Evolutionary conservation across 2,113 vertebrate species (phyloP).

Genomic region (Carettochelys insculpta): DNA sequence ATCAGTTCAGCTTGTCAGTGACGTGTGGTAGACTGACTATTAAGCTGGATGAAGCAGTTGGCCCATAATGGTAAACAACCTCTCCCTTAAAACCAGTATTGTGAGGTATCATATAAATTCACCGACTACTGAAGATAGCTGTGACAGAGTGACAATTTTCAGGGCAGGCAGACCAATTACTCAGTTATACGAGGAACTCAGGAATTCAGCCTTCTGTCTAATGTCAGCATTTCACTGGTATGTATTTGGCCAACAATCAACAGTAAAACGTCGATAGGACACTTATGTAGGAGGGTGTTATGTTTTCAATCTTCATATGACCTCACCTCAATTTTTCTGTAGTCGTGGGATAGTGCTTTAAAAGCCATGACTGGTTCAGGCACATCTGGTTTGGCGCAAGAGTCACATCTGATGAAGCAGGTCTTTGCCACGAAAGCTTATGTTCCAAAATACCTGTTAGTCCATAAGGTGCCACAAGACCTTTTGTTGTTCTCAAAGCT

Average conservation of each 20-base stretch:
- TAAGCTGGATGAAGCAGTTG: not conserved
- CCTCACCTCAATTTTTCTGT: not conserved
- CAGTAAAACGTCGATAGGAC: not conserved
- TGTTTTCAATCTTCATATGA: conserved; percentile 49
- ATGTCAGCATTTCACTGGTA: conserved; percentile 62
- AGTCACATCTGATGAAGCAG: too few relatives aligned
- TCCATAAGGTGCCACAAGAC: too few relatives aligned
- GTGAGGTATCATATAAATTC: conserved; percentile 22
- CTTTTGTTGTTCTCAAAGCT: too few relatives aligned
- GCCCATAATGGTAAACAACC: not conserved
- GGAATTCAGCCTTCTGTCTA: conserved; percentile 49
- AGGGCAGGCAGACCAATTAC: conserved; percentile 9
- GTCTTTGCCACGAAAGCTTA: too few relatives aligned
- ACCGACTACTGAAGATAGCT: conserved; percentile 57
- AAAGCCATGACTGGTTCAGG: not conserved
- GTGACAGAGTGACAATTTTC: not conserved
- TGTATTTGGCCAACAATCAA: conserved; percentile 64
- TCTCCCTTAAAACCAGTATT: not conserved
- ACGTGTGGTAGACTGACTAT: not conserved
- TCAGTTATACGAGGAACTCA: conserved; percentile 55
- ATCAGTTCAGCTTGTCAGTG: rapidly evolving
- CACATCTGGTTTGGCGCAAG: not conserved
- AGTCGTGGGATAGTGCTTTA: not conserved
- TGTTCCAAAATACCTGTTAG: too few relatives aligned
- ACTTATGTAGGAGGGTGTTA: conserved; percentile 41